These are phyloP conservation scores for Cantharis lateralis DNA, from an alignment of 2,888 invertebrate genomes.

Conservation along the genomic window DNA sequence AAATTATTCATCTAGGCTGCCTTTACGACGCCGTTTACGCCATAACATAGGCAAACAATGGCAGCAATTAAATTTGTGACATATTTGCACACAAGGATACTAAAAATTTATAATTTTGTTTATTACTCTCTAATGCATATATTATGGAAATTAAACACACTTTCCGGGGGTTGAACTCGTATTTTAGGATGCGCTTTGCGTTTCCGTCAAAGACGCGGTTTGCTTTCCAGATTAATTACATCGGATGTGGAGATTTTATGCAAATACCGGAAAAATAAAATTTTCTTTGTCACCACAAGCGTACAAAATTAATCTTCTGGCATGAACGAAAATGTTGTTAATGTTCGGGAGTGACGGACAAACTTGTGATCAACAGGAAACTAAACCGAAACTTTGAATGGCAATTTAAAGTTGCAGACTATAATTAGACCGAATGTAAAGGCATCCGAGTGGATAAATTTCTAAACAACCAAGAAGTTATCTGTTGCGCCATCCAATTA, in stretches of 20 bases:
- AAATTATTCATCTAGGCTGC: not conserved
- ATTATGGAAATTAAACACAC: not conserved
- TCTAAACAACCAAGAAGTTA: not conserved
- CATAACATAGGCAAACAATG: not conserved
- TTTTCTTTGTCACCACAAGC: not conserved
- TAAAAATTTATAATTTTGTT: not conserved
- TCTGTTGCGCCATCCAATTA: not conserved
- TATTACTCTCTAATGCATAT: not conserved
- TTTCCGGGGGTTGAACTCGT: not conserved
- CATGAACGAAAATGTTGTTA: not conserved
- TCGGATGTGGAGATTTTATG: not conserved
- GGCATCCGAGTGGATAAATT: not conserved
- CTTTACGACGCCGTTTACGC: not conserved
- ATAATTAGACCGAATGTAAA: not conserved
- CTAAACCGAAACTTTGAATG: not conserved
- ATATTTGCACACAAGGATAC: not conserved
- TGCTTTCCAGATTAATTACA: not conserved
- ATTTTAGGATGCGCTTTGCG: not conserved
- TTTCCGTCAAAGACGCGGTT: not conserved
- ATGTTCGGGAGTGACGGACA: not conserved
- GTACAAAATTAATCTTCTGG: not conserved
- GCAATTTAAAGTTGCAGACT: not conserved
- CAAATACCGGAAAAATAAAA: not conserved
- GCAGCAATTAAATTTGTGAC: not conserved
- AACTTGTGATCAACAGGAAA: not conserved